A percentile compares a stretch with the other conserved stretches of the same genome.
Evolutionary conservation across 2,888 invertebrate species (phyloP).

Genomic region (Gortyna flavago): DNA sequence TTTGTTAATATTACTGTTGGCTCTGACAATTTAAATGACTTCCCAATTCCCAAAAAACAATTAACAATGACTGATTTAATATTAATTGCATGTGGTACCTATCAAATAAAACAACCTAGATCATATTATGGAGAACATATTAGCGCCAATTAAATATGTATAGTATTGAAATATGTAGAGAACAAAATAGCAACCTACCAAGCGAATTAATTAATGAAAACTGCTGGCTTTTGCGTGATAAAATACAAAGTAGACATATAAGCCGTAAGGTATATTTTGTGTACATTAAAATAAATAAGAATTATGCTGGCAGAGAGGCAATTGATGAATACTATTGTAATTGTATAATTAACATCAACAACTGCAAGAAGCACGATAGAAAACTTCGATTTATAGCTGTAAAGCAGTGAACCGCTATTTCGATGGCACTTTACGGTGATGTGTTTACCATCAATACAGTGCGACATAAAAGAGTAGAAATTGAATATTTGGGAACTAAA

Average conservation of each 20-base stretch:
- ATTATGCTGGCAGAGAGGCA: not conserved
- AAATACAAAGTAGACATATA: constrained; percentile 4
- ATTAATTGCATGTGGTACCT: not conserved
- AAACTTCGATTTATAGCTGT: too few species aligned
- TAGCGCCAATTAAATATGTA: not conserved
- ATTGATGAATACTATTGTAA: constrained; percentile 1
- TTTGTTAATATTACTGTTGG: constrained; percentile 22
- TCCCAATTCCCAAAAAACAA: too few species aligned
- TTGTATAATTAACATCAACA: too few species aligned
- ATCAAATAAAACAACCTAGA: not conserved
- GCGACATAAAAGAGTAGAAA: too few species aligned
- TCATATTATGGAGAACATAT: constrained; percentile 1
- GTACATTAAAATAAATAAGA: constrained; percentile 1
- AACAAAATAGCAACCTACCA: not conserved
- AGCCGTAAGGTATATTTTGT: constrained; percentile 1
- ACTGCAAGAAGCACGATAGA: too few species aligned
- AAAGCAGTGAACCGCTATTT: too few species aligned
- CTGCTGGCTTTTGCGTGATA: constrained; percentile 1
- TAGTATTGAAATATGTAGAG: not conserved
- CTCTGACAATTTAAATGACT: constrained; percentile 7
- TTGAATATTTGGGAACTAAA: too few species aligned
- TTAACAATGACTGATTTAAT: not conserved
- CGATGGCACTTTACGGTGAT: too few species aligned
- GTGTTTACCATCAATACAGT: too few species aligned
- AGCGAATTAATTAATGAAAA: not conserved